Evolutionary conservation across 1,140 invertebrate species (phyloP), one percentile per base, ranked within the genome.

Genomic region (Eurytemora carolleeae): DNA sequence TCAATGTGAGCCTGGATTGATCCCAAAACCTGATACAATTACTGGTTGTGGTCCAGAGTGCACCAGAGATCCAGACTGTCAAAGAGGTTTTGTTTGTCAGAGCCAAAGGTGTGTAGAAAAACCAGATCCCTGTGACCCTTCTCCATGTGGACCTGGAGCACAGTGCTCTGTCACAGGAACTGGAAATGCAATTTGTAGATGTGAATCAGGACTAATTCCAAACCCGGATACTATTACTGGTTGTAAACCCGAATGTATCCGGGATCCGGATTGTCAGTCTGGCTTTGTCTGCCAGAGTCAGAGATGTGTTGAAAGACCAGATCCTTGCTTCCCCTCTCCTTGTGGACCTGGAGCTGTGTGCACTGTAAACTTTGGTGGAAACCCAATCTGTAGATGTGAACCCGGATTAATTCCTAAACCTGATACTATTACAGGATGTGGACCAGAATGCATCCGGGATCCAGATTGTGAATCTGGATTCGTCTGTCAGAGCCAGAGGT

Each of bases 131-230:
- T 85, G 83, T 66, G 75, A 78, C 57, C 83, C 83, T 23, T 82
- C 80, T n/a, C 83, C 84, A 3, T 87, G 84, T 67, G 84, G 83
- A 21, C 77, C 80, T 2, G 82, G 84, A 63, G 81, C 83, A 0
- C 71, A 79, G 18, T 86, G 84, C 65, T 25, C 59, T 54, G 63
- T 68, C 16, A 79, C 54, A 79, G 53, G 81, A 66, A 76, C 79
- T 54, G 80, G 78, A 23, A 81, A 85, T 67, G 83, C 84, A 1
- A 80, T 85, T 0, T 90, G 86, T 68, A 84, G 85, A n/a, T 72
- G 71, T 63, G 25, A 67, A 18, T 65, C 67, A 3, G 67, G 68
- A 18, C 68, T 64, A 56, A 69, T 71, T 26, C 70, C 71, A n/a
- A 69, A 71, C 23, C 69, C 67, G 19, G 67, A 71, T 61, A 71